Base-by-base conservation (phyloP, 1,140 invertebrate species). In the Fopius arisanus region DNA sequence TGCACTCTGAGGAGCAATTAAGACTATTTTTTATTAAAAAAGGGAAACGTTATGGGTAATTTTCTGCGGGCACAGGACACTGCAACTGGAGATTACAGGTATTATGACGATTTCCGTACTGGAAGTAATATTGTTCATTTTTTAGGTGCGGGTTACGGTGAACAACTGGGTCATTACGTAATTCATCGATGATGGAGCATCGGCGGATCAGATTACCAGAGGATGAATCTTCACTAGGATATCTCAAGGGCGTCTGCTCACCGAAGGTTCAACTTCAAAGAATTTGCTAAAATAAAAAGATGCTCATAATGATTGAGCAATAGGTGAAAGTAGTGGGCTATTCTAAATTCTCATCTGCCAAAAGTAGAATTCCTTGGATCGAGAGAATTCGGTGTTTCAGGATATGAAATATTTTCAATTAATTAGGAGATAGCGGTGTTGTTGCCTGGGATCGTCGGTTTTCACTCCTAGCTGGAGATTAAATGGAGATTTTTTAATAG, bases 311-410 rank as follows among this genome's bases (percentile, higher is more conserved):
- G 19, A 59, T 59, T 59, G 23, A 28, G 54, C 54, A 59, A 59
- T 59, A 23, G 54, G 19, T 10, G 54, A 59, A 59, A 59, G 54
- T 59, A 59, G 54, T 59, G n/a, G n/a, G 23, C 54, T 59, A 59
- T 59, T 59, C 16, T 59, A 59, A 26, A 59, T 59, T 59, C 54
- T 51, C 43, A 1, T 10, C 33, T 37, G 54, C 21, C 19, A 59
- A 59, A 59, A 59, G 1, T 12, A n/a, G 54, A 26, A 59, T 59
- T 59, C 23, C 54, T 59, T 26, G 21, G 23, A 7, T 23, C 54
- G 6, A 21, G 43, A n/a, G 19, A 2, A 26, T 19, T 59, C 23
- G 10, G 4, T 21, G 10, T 5, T 26, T 28, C 23, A 26, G 54
- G 23, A 59, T 12, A 26, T 59, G 1, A 26, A 59, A 59, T 59